Percentiles rank a stretch among this genome's conserved stretches.
Evolutionary conservation across 2,888 invertebrate genomes (phyloP).

Genomic region (Deroplatys truncata): DNA sequence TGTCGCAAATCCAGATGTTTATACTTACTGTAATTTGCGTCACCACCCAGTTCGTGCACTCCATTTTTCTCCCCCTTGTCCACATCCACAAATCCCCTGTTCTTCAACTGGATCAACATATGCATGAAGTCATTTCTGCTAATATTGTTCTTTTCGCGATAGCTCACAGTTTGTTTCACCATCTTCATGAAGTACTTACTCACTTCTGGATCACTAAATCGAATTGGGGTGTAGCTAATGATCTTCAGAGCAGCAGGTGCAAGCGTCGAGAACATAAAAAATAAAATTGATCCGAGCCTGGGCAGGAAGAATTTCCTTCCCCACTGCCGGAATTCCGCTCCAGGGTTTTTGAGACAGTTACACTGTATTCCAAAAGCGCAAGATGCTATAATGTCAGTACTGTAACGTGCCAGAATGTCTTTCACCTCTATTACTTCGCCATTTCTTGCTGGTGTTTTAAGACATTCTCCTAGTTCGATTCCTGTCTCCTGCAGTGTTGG

Average conservation of each 20-base stretch:
- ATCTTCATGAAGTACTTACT: conserved; percentile 42
- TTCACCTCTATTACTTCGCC: conserved; percentile 30
- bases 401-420: conserved; percentile 30
- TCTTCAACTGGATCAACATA: conserved; percentile 28
- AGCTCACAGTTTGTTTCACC: conserved; percentile 40
- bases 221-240: conserved; percentile 11
- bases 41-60: background rate
- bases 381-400: conserved; percentile 39
- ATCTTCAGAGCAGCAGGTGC: background rate
- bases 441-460: conserved; percentile 23
- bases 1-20: too few relatives aligned
- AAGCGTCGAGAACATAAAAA: conserved; percentile 35
- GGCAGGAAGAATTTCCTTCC: conserved; percentile 36
- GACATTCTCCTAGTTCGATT: conserved; percentile 31
- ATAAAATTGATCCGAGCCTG: conserved; percentile 36
- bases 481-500: background rate
- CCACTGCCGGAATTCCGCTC: conserved; percentile 42
- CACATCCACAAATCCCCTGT: conserved; percentile 20
- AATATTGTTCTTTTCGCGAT: conserved; percentile 34
- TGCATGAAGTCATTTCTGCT: conserved; percentile 35
- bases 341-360: conserved; percentile 38
- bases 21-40: background rate
- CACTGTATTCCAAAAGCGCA: conserved; percentile 47
- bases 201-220: background rate
- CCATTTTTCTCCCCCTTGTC: background rate